Evolutionary conservation across 2,797 vertebrate genomes (phyloP).

Genomic region (Neomorphus geoffroyi): DNA sequence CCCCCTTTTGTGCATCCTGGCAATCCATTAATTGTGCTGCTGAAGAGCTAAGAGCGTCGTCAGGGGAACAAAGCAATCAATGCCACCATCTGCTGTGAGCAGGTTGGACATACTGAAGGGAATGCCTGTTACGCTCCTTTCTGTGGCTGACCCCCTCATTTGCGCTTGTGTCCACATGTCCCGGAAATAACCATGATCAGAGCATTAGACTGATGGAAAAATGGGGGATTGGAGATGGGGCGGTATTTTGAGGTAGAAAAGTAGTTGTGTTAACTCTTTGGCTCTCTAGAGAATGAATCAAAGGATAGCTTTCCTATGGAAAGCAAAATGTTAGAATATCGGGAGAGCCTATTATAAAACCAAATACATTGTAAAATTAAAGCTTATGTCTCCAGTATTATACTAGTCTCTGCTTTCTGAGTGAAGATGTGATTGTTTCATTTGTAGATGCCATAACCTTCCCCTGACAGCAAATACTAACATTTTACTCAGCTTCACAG

Average conservation of each 20-base stretch:
- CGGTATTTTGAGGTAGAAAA: background rate
- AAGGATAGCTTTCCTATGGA: background rate
- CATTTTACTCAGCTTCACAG: background rate
- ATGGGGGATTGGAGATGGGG: no score
- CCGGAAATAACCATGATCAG: background rate
- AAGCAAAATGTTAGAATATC: background rate
- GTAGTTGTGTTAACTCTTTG: background rate
- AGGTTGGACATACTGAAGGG: background rate
- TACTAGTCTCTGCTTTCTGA: background rate
- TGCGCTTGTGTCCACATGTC: accelerated
- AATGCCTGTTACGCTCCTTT: background rate
- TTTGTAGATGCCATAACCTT: background rate
- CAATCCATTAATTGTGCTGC: slow-evolving; percentile 4
- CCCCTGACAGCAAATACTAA: background rate
- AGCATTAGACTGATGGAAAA: background rate
- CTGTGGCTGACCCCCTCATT: background rate
- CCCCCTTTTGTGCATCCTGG: background rate
- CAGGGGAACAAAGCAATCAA: slow-evolving; percentile 31
- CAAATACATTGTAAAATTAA: background rate
- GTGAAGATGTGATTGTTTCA: background rate
- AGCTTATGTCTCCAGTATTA: background rate
- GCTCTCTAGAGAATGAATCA: background rate
- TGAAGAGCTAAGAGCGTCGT: background rate
- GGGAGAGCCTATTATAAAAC: background rate
- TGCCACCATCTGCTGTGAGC: slow-evolving; percentile 53